A percentile compares a stretch with the other conserved stretches of the same genome.
These are phyloP conservation scores for Marronus borbonicus DNA, from an alignment of 2,888 invertebrate species.

Conservation along the genomic window DNA sequence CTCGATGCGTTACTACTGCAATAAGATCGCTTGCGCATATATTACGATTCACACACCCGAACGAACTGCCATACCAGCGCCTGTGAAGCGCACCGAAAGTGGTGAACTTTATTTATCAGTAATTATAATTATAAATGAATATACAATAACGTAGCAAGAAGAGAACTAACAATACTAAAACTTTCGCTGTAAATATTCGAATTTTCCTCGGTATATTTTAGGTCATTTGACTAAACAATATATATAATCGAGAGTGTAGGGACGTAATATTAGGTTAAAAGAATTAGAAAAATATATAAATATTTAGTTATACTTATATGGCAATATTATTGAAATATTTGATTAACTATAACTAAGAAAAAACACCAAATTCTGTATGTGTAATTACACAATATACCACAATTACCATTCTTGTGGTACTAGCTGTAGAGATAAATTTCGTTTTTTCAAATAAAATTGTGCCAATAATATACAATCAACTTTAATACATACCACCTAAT, in stretches of 20 bases:
- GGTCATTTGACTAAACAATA: background rate
- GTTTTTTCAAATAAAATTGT: slow-evolving; percentile 19
- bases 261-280: background rate
- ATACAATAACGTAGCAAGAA: too few relatives aligned
- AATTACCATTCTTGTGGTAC: too few relatives aligned
- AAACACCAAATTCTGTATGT: slow-evolving; percentile 22
- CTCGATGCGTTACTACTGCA: too few relatives aligned
- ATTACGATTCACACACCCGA: too few relatives aligned
- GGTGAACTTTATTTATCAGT: too few relatives aligned
- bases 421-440: background rate
- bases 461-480: slow-evolving; percentile 31
- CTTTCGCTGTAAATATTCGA: too few relatives aligned
- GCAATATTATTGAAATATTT: slow-evolving; percentile 1
- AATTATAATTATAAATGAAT: too few relatives aligned
- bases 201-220: background rate
- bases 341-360: background rate
- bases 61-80: too few relatives aligned
- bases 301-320: background rate
- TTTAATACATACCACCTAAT: too few relatives aligned
- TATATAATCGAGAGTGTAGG: background rate
- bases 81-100: too few relatives aligned
- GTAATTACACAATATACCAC: background rate
- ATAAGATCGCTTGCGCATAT: too few relatives aligned
- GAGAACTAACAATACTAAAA: too few relatives aligned
- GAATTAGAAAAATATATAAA: background rate